These are phyloP conservation scores for Cromileptes altivelis DNA, from an alignment of 2,113 vertebrate genomes.

Conservation along the genomic window DNA sequence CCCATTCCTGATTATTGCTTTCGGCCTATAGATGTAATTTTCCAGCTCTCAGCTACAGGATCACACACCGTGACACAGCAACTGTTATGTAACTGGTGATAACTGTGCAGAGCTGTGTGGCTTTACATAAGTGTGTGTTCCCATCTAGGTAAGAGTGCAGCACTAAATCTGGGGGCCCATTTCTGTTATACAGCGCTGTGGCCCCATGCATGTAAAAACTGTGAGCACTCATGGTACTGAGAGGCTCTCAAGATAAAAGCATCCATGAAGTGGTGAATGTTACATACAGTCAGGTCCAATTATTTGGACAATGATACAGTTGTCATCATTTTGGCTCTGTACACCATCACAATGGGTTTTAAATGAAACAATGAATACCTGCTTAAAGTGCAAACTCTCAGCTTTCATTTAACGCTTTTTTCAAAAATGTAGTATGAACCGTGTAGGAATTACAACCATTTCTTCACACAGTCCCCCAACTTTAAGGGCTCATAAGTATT, in stretches of 20 bases:
- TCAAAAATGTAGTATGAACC: too few relatives aligned
- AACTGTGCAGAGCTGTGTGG: slow-evolving; percentile 1
- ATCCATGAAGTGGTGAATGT: neutral
- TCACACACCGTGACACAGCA: neutral
- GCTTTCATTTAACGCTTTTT: too few relatives aligned
- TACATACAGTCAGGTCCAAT: too few relatives aligned
- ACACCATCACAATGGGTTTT: too few relatives aligned
- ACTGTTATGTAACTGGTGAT: slow-evolving; percentile 16
- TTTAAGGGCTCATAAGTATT: too few relatives aligned
- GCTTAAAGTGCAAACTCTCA: too few relatives aligned
- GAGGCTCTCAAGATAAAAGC: slow-evolving; percentile 14
- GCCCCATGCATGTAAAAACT: neutral
- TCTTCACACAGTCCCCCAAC: too few relatives aligned
- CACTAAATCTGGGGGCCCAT: neutral
- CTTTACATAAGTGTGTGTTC: slow-evolving; percentile 10
- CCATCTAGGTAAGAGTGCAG: neutral
- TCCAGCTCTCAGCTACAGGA: slow-evolving; percentile 10
- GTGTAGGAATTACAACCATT: too few relatives aligned
- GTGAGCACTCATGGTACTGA: fast-evolving
- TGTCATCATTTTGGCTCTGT: too few relatives aligned
- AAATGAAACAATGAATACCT: too few relatives aligned
- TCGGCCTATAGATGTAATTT: slow-evolving; percentile 16
- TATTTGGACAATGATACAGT: too few relatives aligned
- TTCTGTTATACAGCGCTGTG: neutral
- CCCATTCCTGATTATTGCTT: slow-evolving; percentile 11